Evolutionary conservation across 2,797 vertebrate genomes (phyloP), one percentile per base, ranked within the genome.

Genomic region (Catamblyrhynchus diadema): DNA sequence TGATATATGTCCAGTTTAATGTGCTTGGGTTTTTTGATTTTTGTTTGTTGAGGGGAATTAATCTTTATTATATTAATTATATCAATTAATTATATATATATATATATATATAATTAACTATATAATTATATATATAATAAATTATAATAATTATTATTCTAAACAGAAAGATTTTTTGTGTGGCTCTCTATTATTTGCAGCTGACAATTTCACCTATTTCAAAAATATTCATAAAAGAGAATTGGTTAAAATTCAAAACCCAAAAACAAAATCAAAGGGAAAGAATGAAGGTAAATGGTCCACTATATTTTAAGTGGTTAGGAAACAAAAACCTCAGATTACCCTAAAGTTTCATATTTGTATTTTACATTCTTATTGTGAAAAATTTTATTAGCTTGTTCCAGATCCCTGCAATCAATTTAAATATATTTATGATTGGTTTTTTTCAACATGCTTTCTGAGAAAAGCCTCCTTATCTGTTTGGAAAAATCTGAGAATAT

Each of bases 41-140:
- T 51, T 33, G 15, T 41, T 56, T 62, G 3, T 54, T 60, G 9
- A 3, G 2, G 1, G 4, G 1, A 2, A 3, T 54, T 25, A 23
- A 5, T 54, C 19, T 12, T 42, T 41, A 6, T 9, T n/a, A 54
- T 37, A 37, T 37, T 37, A 12, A 37, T 37, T 37, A 37, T 37
- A 37, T 37, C 12, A 37, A 37, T 37, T 37, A 37, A 37, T 37
- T 35, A 35, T 35, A 35, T 35, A 35, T 35, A 35, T 35, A 35
- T 35, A 35, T 10, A 12, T 37, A 37, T 37, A 37, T 37, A 37
- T 12, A 37, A 12, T 37, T 37, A 12, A 37, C 12, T 37, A 37
- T 37, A 12, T 37, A 37, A 37, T 37, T 37, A 37, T 37, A 37
- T 37, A 37, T 37, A 12, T 12, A 37, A 37, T 37, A 37, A 37